phyloP scores from a whole-genome alignment of 2,113 vertebrate genomes.

The Rhadina sibilatrix region DNA sequence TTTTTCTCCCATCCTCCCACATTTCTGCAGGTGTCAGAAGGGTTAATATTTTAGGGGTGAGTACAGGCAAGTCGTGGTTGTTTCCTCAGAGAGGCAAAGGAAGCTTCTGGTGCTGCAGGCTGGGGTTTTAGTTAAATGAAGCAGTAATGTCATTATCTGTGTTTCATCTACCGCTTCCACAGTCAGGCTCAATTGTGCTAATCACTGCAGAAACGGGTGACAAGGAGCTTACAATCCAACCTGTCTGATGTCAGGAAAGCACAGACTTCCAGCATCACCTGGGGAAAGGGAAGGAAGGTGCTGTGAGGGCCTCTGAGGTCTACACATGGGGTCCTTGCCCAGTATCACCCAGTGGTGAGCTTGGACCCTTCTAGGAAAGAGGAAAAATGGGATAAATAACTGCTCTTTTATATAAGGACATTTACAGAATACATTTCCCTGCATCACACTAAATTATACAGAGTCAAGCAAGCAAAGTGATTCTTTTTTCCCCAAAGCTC shows the following conservation, averaged over 20 bases:
- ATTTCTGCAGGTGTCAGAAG: neutral
- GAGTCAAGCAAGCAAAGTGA: slow-evolving; percentile 22
- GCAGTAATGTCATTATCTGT: neutral
- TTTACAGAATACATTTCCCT: neutral
- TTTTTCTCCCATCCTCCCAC: neutral
- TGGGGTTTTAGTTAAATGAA: neutral
- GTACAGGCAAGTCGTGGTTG: neutral
- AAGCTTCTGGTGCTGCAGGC: neutral
- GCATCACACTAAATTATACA: slow-evolving; percentile 7
- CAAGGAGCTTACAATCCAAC: neutral
- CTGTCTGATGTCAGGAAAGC: neutral
- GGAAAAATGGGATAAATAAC: neutral
- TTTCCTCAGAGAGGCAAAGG: neutral
- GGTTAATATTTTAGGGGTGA: neutral
- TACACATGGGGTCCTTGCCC: neutral
- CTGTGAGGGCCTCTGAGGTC: neutral
- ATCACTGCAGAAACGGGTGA: neutral
- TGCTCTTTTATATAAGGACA: neutral
- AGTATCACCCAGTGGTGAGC: neutral
- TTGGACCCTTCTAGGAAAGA: neutral
- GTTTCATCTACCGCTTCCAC: neutral
- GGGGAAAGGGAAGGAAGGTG: neutral
- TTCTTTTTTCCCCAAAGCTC: slow-evolving; percentile 42
- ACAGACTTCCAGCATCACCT: neutral
- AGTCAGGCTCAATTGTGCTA: neutral